A percentile compares a stretch with the other conserved stretches of the same genome.
These are phyloP conservation scores for Cheilosia variabilis DNA, from an alignment of 2,888 invertebrate genomes.

Conservation along the genomic window DNA sequence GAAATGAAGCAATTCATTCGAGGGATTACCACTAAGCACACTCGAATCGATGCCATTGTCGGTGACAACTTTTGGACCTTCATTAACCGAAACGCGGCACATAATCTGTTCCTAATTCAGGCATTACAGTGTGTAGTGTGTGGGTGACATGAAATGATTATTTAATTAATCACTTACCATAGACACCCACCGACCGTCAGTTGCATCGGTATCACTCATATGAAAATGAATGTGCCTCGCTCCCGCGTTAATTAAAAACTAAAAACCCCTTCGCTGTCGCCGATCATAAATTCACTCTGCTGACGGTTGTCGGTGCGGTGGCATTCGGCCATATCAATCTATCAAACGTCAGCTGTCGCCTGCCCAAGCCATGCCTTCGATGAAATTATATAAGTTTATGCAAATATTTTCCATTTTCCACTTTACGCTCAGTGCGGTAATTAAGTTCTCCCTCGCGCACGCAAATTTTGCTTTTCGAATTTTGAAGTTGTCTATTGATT, in stretches of 20 bases:
- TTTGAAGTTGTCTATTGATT: neutral
- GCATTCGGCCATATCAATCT: neutral
- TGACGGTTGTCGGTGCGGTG: neutral
- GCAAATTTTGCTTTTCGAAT: neutral
- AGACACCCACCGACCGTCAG: neutral
- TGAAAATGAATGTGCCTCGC: neutral
- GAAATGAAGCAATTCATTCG: neutral
- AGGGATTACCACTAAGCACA: neutral
- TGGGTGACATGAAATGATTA: neutral
- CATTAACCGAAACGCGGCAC: neutral
- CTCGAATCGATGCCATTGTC: neutral
- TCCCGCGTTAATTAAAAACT: neutral
- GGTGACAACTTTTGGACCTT: neutral
- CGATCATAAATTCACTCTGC: neutral
- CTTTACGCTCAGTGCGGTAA: neutral
- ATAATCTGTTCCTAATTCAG: neutral
- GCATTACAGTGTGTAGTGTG: neutral
- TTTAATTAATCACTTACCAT: neutral
- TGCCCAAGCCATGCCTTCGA: neutral
- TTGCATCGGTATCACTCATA: neutral
- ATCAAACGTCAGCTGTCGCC: constrained; percentile 15
- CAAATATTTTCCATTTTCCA: constrained; percentile 4
- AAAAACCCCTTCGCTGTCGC: neutral
- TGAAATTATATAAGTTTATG: neutral
- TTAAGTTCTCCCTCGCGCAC: neutral